Evolutionary conservation across 2,797 vertebrate species (phyloP).

Genomic region (Rousettus madagascariensis): DNA sequence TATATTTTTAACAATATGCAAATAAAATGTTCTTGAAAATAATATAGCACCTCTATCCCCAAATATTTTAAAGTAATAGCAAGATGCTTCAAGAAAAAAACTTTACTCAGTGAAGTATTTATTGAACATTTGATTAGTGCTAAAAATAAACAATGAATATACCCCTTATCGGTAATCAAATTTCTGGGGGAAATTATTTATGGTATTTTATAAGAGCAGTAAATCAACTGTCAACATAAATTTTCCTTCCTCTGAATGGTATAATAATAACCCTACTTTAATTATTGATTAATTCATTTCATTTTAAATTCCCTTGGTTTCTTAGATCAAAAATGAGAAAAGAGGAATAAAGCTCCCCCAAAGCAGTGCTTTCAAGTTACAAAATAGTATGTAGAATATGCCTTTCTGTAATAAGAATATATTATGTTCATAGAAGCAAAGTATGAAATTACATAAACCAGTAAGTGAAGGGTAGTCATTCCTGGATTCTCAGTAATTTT

Average conservation of each 20-base stretch:
- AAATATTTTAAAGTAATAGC: constrained; percentile 17
- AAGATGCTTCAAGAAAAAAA: not conserved
- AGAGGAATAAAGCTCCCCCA: not conserved
- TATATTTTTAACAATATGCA: constrained; percentile 28
- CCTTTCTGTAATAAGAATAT: not conserved
- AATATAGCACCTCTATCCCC: not conserved
- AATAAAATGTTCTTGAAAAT: constrained; percentile 32
- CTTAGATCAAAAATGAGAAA: constrained; percentile 41
- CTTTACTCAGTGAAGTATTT: constrained; percentile 37
- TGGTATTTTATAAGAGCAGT: constrained; percentile 35
- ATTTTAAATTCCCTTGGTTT: constrained; percentile 60
- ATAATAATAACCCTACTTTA: constrained; percentile 35
- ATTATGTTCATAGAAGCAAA: not conserved
- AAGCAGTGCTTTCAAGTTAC: constrained; percentile 20
- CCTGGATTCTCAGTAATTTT: not conserved
- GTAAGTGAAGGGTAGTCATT: not conserved
- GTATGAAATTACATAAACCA: not conserved
- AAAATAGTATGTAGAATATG: not conserved
- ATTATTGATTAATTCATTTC: constrained; percentile 60
- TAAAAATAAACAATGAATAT: constrained; percentile 53
- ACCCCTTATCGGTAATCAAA: constrained; percentile 30
- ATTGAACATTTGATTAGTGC: constrained; percentile 54
- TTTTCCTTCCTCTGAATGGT: constrained; percentile 44
- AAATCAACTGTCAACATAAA: constrained; percentile 54
- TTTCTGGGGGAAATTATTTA: constrained; percentile 12